Evolutionary conservation across 2,113 vertebrate species (phyloP), one percentile per base, ranked within the genome.

Genomic region (Otolemur garnettii): DNA sequence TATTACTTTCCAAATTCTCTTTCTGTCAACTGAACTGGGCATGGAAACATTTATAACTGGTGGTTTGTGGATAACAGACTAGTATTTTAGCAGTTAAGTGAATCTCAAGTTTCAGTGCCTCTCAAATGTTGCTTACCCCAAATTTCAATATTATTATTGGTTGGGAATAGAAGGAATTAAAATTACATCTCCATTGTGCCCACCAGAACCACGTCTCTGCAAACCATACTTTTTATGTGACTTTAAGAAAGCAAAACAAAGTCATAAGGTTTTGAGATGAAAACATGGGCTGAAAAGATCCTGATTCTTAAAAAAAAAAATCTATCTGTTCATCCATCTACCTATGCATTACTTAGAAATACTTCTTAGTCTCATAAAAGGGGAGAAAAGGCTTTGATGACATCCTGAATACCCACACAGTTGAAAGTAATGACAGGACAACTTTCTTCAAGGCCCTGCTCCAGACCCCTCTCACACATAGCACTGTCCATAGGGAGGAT

Each of bases 121-220:
- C 94, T 97, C 94, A 96, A 96, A 96, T 90, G 92, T 66, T 97
- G 96, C 96, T 97, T 95, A 94, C 90, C 82, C 91, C 71, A 96
- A 96, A 96, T 96, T 90, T 96, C 87, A 97, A 91, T 97, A 91
- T 97, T 97, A 97, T 97, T 96, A 96, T 86, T 94, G 96, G 96
- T 92, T 97, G 78, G 96, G 95, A 97, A 79, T 22, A 95, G 96
- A 95, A 94, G 81, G 95, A 97, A 97, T 97, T 97, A 96, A 96
- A 96, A 97, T 97, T 90, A 83, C 85, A 97, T 92, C 88, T 94
- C 95, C 95, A 82, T 24, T 5, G 33, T 62, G 79, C 91, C 95
- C 87, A 92, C 81, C 87, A 96, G 90, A 97, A 96, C 81, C 96
- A 86, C 8, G 24, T 95, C 68, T 93, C 94, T 92, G 93, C 64